Conservation (phyloP, 2,797 vertebrate species). For the Falco columbarius region DNA sequence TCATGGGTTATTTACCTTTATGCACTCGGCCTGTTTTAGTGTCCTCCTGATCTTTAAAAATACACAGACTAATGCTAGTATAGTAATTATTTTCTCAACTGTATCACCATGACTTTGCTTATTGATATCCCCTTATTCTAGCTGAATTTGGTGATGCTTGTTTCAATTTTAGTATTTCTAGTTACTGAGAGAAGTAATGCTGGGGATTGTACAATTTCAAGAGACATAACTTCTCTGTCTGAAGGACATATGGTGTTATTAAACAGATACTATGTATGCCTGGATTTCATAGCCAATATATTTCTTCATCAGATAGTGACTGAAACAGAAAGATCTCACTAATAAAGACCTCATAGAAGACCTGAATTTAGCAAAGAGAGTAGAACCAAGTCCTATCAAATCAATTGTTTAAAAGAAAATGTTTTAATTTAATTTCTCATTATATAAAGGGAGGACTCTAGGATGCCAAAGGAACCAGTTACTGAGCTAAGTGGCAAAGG, state of each 20-base stretch:
- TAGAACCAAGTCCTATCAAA: not conserved
- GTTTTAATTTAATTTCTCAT: not conserved
- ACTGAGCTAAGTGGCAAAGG: not conserved
- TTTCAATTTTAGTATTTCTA: not conserved
- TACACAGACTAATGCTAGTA: not conserved
- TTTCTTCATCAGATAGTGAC: not conserved
- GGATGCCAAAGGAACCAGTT: not conserved
- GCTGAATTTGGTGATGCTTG: not conserved
- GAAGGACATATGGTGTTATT: not conserved
- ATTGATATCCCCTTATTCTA: not conserved
- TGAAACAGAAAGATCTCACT: not conserved
- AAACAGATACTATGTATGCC: not conserved
- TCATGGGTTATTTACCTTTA: constrained; percentile 13
- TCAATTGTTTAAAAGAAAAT: not conserved
- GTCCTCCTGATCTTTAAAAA: constrained; percentile 5
- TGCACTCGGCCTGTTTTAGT: not conserved
- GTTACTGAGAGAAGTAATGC: not conserved
- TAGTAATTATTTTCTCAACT: not conserved
- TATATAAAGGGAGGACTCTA: not conserved
- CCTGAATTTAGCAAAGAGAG: not conserved
- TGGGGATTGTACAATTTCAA: not conserved
- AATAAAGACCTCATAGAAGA: not conserved
- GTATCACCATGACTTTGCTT: not conserved
- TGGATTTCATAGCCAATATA: not conserved
- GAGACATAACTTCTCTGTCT: not conserved